Percentiles rank a stretch among this genome's conserved stretches.
phyloP scores from a whole-genome alignment of 2,113 vertebrate genomes.

The Procavia capensis region DNA sequence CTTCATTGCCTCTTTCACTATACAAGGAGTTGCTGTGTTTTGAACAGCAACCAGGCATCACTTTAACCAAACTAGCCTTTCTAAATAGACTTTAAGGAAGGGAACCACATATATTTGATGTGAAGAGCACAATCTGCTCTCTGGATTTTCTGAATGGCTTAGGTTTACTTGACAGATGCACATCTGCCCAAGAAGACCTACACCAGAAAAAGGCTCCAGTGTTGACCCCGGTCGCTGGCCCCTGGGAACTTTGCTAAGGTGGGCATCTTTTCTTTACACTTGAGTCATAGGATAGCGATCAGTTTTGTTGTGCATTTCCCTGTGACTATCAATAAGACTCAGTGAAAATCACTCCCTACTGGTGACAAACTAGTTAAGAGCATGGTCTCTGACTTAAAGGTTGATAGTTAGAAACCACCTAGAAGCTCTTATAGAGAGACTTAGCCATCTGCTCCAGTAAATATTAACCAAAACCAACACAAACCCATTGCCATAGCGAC shows the following conservation, averaged over 20 bases:
- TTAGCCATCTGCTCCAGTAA: no score
- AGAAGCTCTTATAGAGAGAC: no score
- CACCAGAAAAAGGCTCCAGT: slow-evolving; percentile 78
- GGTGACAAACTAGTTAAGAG: no score
- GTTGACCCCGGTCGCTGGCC: slow-evolving; percentile 79
- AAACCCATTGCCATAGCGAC: no score
- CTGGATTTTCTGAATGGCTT: slow-evolving; percentile 78
- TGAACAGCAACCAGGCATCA: slow-evolving; percentile 83
- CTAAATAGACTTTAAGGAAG: background rate
- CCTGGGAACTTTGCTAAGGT: slow-evolving; percentile 60
- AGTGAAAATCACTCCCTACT: slow-evolving; percentile 90
- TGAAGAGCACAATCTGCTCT: slow-evolving; percentile 14
- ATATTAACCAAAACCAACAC: no score
- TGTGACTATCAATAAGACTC: slow-evolving; percentile 89
- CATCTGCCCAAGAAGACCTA: slow-evolving; percentile 86
- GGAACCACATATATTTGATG: slow-evolving; percentile 15
- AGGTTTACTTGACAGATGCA: slow-evolving; percentile 74
- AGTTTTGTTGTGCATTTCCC: slow-evolving; percentile 85
- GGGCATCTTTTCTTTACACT: slow-evolving; percentile 80
- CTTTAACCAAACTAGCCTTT: slow-evolving; percentile 69
- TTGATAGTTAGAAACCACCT: no score
- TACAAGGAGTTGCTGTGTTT: slow-evolving; percentile 84
- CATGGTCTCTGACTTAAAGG: no score
- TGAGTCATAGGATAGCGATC: slow-evolving; percentile 86
- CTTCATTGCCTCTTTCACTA: slow-evolving; percentile 84